These are phyloP conservation scores for Ormyrus nitidulus DNA, from an alignment of 2,888 invertebrate species.

Conservation along the genomic window DNA sequence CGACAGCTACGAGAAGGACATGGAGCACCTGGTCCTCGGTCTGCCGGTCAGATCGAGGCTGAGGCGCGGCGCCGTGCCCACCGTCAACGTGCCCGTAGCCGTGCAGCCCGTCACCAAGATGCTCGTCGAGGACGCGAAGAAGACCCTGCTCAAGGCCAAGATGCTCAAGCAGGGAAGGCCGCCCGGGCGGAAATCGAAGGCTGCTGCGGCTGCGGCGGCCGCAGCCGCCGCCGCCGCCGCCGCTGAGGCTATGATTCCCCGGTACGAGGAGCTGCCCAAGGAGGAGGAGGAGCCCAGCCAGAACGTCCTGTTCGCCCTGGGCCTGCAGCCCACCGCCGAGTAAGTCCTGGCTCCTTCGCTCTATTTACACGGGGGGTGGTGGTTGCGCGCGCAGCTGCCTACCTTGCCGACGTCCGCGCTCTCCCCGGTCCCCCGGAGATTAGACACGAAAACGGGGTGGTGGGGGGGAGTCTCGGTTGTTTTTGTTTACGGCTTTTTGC, in stretches of 20 bases:
- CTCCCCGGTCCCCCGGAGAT: too few relatives aligned
- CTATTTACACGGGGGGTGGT: neutral
- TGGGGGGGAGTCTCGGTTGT: too few relatives aligned
- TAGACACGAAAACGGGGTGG: too few relatives aligned
- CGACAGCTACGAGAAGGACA: conserved; percentile 78
- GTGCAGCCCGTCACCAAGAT: conserved; percentile 73
- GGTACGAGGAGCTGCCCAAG: neutral
- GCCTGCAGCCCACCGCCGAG: conserved; percentile 76
- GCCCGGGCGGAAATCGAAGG: neutral
- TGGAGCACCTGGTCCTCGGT: conserved; percentile 78
- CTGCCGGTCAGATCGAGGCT: conserved; percentile 77
- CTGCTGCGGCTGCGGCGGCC: neutral
- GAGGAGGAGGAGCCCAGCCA: conserved; percentile 67
- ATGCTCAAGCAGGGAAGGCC: conserved; percentile 53
- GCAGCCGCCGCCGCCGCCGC: neutral
- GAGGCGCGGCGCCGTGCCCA: conserved; percentile 77
- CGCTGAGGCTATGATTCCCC: neutral
- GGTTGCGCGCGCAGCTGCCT: neutral
- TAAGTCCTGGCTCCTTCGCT: conserved; percentile 63
- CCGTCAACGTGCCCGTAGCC: conserved; percentile 73
- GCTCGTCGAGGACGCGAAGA: conserved; percentile 71
- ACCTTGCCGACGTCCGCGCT: too few relatives aligned
- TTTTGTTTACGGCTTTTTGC: too few relatives aligned
- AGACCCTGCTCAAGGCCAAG: conserved; percentile 70
- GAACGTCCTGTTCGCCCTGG: conserved; percentile 78